phyloP scores from a whole-genome alignment of 37 sponge, comb jelly and placozoan genomes.

The Eunapius fragilis region DNA sequence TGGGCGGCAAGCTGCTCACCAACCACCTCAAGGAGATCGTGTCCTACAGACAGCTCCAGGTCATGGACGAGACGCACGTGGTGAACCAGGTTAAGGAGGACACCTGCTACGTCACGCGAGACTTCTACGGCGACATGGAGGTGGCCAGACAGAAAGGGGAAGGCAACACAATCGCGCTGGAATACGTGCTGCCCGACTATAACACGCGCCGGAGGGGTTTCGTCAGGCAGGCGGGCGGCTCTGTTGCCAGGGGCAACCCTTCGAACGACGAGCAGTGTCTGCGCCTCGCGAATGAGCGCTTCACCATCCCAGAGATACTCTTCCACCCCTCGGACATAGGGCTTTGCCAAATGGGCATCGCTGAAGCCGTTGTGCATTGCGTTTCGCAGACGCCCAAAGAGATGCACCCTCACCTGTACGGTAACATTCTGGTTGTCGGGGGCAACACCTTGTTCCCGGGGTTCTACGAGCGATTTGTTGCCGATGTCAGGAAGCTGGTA shows the following conservation, averaged over 20 bases:
- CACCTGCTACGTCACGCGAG: slow-evolving; percentile 84
- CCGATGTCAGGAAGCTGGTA: slow-evolving; percentile 72
- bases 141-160: slow-evolving; percentile 33
- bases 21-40: slow-evolving; percentile 94
- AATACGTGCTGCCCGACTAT: slow-evolving; percentile 96
- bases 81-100: slow-evolving; percentile 99
- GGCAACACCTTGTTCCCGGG: slow-evolving; percentile 85
- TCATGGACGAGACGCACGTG: slow-evolving; percentile 96
- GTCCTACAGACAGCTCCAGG: slow-evolving; percentile 96
- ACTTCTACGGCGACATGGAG: slow-evolving; percentile 83
- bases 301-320: slow-evolving; percentile 93
- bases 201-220: slow-evolving; percentile 68
- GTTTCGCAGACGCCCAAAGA: slow-evolving; percentile 74
- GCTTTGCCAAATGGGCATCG: slow-evolving; percentile 88
- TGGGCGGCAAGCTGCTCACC: slow-evolving; percentile 96
- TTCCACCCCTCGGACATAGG: slow-evolving; percentile 98
- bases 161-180: slow-evolving; percentile 53
- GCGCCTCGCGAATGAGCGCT: slow-evolving; percentile 81
- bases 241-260: neutral
- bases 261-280: slow-evolving; percentile 58
- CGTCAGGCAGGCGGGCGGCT: slow-evolving; percentile 17
- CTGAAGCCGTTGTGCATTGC: slow-evolving; percentile 86
- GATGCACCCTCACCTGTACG: slow-evolving; percentile 90
- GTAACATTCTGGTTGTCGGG: slow-evolving; percentile 92
- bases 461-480: slow-evolving; percentile 70